Conservation (phyloP, 1,140 invertebrate genomes). For the Melanaphis sacchari region DNA sequence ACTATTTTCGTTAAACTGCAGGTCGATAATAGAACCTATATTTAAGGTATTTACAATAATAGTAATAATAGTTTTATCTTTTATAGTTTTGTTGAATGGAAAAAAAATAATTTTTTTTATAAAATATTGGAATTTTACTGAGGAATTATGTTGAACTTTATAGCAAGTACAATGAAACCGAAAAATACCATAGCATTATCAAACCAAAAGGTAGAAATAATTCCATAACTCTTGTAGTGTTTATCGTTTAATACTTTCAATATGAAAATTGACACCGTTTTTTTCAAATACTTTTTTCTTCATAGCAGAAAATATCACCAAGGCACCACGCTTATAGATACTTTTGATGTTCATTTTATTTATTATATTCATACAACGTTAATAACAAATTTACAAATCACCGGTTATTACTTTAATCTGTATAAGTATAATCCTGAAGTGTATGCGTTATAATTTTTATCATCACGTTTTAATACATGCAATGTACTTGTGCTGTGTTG, state of each 20-base stretch:
- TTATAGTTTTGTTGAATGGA: neutral
- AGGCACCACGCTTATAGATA: neutral
- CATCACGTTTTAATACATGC: neutral
- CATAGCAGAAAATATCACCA: neutral
- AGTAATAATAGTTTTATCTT: neutral
- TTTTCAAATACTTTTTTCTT: neutral
- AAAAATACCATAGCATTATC: neutral
- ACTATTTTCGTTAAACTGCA: neutral
- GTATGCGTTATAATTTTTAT: neutral
- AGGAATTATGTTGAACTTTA: neutral
- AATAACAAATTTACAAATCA: neutral
- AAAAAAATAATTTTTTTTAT: neutral
- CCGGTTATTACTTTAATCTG: neutral
- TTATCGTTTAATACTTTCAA: neutral
- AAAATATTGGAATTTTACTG: neutral
- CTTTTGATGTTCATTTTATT: neutral
- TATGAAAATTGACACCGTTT: neutral
- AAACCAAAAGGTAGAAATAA: neutral
- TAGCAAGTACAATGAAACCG: neutral
- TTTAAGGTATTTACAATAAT: neutral
- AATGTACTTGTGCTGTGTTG: neutral
- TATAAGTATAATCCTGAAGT: neutral
- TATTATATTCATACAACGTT: neutral
- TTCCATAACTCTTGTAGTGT: neutral
- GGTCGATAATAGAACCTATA: neutral